A percentile compares a stretch with the other conserved stretches of the same genome.
Conservation (phyloP, 1,140 invertebrate species). For the Dermatophagoides farinae region DNA sequence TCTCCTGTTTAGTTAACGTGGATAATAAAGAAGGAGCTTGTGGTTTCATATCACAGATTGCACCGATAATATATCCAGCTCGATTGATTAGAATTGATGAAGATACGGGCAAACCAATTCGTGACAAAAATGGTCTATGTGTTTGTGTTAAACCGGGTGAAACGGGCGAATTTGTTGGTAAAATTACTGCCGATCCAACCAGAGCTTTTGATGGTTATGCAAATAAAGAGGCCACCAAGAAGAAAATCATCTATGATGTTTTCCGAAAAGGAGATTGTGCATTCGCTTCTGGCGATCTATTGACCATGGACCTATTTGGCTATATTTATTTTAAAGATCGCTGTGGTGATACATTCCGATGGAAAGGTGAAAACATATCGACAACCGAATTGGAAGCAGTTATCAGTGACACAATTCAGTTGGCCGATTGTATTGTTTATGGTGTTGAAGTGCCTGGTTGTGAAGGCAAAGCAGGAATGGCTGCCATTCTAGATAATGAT, state of each 20-base stretch:
- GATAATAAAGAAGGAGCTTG: slow-evolving; percentile 79
- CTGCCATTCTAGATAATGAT: slow-evolving; percentile 45
- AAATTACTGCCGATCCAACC: slow-evolving; percentile 51
- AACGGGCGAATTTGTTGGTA: slow-evolving; percentile 88
- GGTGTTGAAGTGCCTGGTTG: slow-evolving; percentile 66
- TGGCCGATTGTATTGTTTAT: slow-evolving; percentile 79
- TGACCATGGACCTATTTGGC: slow-evolving; percentile 33
- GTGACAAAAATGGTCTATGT: slow-evolving; percentile 32
- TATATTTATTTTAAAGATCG: slow-evolving; percentile 38
- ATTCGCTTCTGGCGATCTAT: slow-evolving; percentile 61
- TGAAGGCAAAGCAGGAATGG: slow-evolving; percentile 90
- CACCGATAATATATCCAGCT: slow-evolving; percentile 60
- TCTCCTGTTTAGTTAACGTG: slow-evolving; percentile 40
- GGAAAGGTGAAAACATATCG: slow-evolving; percentile 82
- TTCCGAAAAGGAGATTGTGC: slow-evolving; percentile 71
- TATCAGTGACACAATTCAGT: slow-evolving; percentile 59
- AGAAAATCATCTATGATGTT: slow-evolving; percentile 76
- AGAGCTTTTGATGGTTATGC: slow-evolving; percentile 55
- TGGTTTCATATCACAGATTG: slow-evolving; percentile 74
- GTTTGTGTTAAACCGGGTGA: slow-evolving; percentile 44
- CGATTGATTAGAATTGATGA: slow-evolving; percentile 39
- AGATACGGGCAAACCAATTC: slow-evolving; percentile 27
- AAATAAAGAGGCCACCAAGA: slow-evolving; percentile 69
- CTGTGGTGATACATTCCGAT: slow-evolving; percentile 37
- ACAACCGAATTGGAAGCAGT: slow-evolving; percentile 90